A percentile compares a stretch with the other conserved stretches of the same genome.
These are phyloP conservation scores for Steinernema carpocapsae DNA, from an alignment of 2,888 invertebrate genomes.

Conservation along the genomic window DNA sequence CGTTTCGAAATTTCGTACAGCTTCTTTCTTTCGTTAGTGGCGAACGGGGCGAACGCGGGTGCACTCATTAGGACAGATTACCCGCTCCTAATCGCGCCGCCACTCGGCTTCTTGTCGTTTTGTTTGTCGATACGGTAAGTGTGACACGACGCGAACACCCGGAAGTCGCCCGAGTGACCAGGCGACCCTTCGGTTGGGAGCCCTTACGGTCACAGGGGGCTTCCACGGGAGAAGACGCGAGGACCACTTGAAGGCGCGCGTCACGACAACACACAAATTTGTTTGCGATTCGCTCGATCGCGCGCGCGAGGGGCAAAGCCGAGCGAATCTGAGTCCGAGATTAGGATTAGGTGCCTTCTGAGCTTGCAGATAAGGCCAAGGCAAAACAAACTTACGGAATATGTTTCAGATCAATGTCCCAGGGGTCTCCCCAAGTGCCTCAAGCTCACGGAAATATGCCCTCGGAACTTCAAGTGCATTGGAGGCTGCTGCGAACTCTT, in stretches of 20 bases:
- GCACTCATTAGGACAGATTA: slow-evolving; percentile 26
- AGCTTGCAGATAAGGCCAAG: neutral
- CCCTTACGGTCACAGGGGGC: slow-evolving; percentile 27
- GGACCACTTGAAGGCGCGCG: slow-evolving; percentile 34
- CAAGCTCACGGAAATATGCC: slow-evolving; percentile 50
- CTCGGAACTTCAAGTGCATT: slow-evolving; percentile 51
- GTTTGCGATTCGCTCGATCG: slow-evolving; percentile 38
- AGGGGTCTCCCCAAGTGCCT: slow-evolving; percentile 50
- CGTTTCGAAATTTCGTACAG: neutral
- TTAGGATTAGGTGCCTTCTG: slow-evolving; percentile 36
- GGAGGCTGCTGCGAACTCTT: slow-evolving; percentile 51
- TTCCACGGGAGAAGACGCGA: slow-evolving; percentile 8
- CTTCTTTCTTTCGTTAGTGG: neutral
- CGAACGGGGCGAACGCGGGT: neutral
- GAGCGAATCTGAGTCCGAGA: slow-evolving; percentile 28
- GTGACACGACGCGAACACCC: slow-evolving; percentile 35
- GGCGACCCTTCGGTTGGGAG: neutral
- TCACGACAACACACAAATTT: slow-evolving; percentile 34
- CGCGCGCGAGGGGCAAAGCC: slow-evolving; percentile 28
- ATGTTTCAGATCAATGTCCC: slow-evolving; percentile 43
- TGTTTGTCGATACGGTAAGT: slow-evolving; percentile 31
- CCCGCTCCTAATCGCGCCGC: slow-evolving; percentile 16
- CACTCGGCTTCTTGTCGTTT: slow-evolving; percentile 2
- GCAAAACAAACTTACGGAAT: no score
- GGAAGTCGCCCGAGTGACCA: slow-evolving; percentile 10